phyloP scores from a whole-genome alignment of 2,113 vertebrate genomes.

The Hippocampus guttulatus region DNA sequence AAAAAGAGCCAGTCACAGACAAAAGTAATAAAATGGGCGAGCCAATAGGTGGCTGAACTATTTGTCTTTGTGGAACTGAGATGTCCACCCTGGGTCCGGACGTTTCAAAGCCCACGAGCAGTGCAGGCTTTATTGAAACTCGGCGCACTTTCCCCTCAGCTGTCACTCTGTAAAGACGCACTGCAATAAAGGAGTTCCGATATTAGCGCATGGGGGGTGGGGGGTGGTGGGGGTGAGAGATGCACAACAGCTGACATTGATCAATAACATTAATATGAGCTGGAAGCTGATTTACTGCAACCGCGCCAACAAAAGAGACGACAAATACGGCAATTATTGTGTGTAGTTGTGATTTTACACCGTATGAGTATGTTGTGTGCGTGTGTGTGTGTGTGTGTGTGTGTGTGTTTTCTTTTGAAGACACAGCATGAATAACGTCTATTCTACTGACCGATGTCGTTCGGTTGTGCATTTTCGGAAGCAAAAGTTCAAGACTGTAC shows the following conservation, averaged over 20 bases:
- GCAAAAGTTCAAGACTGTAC: neutral
- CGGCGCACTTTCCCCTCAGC: slow-evolving; percentile 63
- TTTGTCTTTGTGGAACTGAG: slow-evolving; percentile 66
- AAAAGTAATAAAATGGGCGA: slow-evolving; percentile 67
- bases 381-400: neutral
- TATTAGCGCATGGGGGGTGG: slow-evolving; percentile 50
- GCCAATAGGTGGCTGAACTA: slow-evolving; percentile 70
- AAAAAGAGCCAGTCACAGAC: slow-evolving; percentile 26
- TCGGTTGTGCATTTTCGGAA: neutral
- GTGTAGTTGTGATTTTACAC: neutral
- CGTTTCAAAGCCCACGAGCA: slow-evolving; percentile 62
- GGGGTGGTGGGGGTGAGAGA: slow-evolving; percentile 8
- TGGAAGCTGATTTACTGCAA: slow-evolving; percentile 44
- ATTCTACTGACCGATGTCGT: neutral
- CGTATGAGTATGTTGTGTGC: no score
- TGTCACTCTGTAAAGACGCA: slow-evolving; percentile 67
- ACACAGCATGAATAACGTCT: no score
- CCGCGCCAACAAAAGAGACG: slow-evolving; percentile 28
- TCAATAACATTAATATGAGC: slow-evolving; percentile 71
- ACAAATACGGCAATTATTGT: slow-evolving; percentile 19
- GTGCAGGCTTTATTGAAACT: slow-evolving; percentile 70
- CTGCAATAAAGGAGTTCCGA: slow-evolving; percentile 66
- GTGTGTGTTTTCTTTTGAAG: neutral
- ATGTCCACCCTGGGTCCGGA: slow-evolving; percentile 29
- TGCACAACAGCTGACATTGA: slow-evolving; percentile 63